phyloP scores from a whole-genome alignment of 2,888 invertebrate genomes.

The Microctonus hyperodae region DNA sequence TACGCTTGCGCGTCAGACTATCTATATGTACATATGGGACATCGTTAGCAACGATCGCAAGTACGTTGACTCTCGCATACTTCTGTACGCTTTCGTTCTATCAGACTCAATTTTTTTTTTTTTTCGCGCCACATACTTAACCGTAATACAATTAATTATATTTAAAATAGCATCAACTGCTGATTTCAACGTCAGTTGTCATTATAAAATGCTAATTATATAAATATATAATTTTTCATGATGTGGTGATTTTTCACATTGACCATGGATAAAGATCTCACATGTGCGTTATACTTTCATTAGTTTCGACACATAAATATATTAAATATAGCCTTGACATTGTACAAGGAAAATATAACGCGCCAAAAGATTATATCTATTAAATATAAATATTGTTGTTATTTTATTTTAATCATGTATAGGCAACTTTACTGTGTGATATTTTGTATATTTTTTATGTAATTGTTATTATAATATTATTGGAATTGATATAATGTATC shows the following conservation, averaged over 20 bases:
- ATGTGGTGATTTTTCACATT: not conserved
- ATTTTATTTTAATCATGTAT: not conserved
- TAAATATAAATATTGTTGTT: not conserved
- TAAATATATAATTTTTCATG: not conserved
- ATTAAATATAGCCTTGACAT: not conserved
- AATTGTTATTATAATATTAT: no score
- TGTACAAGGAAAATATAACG: not conserved
- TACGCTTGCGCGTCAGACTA: conserved; percentile 1
- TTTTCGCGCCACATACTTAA: not conserved
- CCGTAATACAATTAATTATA: not conserved
- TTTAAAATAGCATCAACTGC: no score
- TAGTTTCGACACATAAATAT: not conserved
- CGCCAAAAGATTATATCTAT: not conserved
- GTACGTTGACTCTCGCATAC: conserved; percentile 10
- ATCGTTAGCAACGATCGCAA: conserved; percentile 16
- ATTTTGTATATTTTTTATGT: not conserved
- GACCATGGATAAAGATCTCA: not conserved
- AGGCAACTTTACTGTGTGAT: not conserved
- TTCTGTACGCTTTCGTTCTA: not conserved
- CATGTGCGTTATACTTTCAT: not conserved
- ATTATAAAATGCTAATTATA: no score
- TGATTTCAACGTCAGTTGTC: not conserved
- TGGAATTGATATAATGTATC: no score
- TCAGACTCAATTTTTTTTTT: not conserved
- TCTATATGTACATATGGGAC: not conserved